phyloP scores from a whole-genome alignment of 1,140 invertebrate species.

The Dinothrombium tinctorium region DNA sequence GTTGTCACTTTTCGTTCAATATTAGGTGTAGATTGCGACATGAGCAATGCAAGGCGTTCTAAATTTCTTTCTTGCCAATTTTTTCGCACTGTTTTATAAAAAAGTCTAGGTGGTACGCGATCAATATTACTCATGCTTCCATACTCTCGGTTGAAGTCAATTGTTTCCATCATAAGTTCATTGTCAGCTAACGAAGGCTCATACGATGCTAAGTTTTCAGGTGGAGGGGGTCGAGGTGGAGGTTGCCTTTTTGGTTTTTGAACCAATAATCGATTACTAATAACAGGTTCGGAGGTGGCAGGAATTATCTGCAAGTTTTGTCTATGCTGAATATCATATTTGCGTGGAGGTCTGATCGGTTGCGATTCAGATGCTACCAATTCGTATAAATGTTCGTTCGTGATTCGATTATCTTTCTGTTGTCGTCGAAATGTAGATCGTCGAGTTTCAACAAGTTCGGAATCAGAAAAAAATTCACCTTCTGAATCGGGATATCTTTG shows the following conservation, averaged over 20 bases:
- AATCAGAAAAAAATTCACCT: constrained; percentile 6
- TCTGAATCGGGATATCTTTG: constrained; percentile 4
- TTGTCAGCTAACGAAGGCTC: no score
- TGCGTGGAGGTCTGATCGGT: constrained; percentile 7
- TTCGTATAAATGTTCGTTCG: constrained; percentile 4
- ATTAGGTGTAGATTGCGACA: no score
- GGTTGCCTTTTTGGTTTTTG: neutral
- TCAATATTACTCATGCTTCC: neutral
- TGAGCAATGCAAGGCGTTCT: neutral
- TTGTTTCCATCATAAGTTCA: neutral
- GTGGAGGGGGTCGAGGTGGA: constrained; percentile 10
- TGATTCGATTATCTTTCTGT: neutral
- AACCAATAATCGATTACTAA: neutral
- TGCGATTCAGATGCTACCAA: constrained; percentile 2
- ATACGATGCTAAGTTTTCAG: neutral
- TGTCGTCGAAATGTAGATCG: neutral
- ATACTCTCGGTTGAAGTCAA: neutral
- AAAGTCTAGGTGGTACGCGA: neutral
- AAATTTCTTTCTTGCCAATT: constrained; percentile 1
- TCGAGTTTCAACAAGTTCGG: constrained; percentile 5
- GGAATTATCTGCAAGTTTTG: neutral
- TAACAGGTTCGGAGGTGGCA: neutral
- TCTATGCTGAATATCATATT: neutral
- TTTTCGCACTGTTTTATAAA: neutral
- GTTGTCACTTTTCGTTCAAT: no score